These are phyloP conservation scores for Rhadina sibilatrix DNA, from an alignment of 2,113 vertebrate genomes.

Conservation along the genomic window DNA sequence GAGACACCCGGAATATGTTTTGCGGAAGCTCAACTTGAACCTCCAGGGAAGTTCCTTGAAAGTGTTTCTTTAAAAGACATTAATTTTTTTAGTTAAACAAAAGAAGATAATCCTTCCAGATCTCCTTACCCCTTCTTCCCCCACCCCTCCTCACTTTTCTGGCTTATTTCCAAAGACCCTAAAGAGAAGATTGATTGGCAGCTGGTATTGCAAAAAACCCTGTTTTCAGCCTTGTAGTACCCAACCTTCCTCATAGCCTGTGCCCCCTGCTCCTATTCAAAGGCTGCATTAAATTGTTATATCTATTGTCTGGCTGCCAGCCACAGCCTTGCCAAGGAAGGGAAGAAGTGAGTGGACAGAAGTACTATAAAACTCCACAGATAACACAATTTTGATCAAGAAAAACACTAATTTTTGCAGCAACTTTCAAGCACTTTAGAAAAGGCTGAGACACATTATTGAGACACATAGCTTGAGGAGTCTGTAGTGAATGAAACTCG, in stretches of 20 bases:
- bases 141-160: background rate
- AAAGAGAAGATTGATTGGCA: background rate
- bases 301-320: slow-evolving; percentile 15
- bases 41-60: slow-evolving; percentile 12
- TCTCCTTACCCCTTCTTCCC: background rate
- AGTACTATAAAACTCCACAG: background rate
- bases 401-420: background rate
- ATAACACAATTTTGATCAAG: background rate
- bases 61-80: background rate
- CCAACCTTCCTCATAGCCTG: background rate
- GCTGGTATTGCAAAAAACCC: background rate
- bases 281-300: slow-evolving; percentile 9
- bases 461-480: background rate
- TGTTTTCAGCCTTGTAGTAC: background rate
- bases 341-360: background rate
- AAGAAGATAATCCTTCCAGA: background rate
- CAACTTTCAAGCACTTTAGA: background rate
- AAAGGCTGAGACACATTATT: background rate
- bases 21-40: background rate
- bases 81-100: background rate
- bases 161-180: background rate
- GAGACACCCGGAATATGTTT: background rate
- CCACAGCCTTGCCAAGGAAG: background rate
- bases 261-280: background rate
- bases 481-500: background rate